Evolutionary conservation across 2,888 invertebrate species (phyloP).

Genomic region (Alcis repandata): DNA sequence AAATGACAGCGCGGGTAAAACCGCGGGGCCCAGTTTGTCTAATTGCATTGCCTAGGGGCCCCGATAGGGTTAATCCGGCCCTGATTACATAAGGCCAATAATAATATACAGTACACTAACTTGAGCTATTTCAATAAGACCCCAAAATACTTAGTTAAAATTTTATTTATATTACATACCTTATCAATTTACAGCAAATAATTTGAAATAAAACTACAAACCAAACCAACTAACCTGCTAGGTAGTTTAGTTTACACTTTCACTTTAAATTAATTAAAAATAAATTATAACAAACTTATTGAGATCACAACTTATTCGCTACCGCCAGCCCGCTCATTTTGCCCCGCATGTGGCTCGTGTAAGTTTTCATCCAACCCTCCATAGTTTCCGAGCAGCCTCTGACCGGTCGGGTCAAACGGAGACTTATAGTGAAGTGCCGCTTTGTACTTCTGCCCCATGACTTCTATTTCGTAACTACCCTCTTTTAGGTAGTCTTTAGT

Average conservation of each 20-base stretch:
- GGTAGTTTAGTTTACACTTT: too few relatives aligned
- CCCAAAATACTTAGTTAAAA: too few relatives aligned
- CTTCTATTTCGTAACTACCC: conserved; percentile 93
- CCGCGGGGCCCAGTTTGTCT: too few relatives aligned
- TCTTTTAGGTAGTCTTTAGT: conserved; percentile 89
- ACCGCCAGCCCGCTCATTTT: conserved; percentile 81
- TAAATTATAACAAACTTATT: conserved; percentile 39
- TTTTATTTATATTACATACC: not conserved
- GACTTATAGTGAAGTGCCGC: conserved; percentile 90
- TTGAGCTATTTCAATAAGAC: too few relatives aligned
- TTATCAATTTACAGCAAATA: not conserved
- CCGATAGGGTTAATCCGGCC: too few relatives aligned
- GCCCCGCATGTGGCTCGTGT: conserved; percentile 78
- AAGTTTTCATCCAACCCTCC: conserved; percentile 80
- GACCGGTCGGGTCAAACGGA: conserved; percentile 93
- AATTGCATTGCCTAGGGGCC: too few relatives aligned
- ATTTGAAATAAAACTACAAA: too few relatives aligned
- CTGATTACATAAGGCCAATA: too few relatives aligned
- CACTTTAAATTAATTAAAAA: not conserved
- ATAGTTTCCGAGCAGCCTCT: conserved; percentile 91
- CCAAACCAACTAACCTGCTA: too few relatives aligned
- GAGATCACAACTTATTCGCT: conserved; percentile 76
- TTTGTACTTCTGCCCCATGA: conserved; percentile 90
- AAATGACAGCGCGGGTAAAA: too few relatives aligned
- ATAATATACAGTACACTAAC: too few relatives aligned